Evolutionary conservation across 2,113 vertebrate species (phyloP), one percentile per base, ranked within the genome.

Genomic region (Taurulus bubalis): DNA sequence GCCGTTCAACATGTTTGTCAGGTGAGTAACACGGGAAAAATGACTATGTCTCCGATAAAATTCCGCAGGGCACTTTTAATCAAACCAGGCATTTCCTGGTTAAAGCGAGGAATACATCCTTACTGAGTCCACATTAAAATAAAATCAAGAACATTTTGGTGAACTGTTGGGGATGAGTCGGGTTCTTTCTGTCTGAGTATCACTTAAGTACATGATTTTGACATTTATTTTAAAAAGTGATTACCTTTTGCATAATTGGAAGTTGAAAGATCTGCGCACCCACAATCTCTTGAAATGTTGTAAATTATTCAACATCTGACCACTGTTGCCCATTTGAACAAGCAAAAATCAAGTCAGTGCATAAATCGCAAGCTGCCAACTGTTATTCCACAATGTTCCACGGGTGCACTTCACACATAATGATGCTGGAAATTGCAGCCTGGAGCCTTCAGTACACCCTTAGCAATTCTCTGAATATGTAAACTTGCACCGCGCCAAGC

Each of bases 401-500:
- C 22, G 65, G 77, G 62, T 69, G 58, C 36, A 80, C 67, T 60
- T 87, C 71, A 84, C 77, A 55, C 79, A 85, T 83, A 70, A 82
- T 75, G 75, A 88, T 80, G 83, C 15, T 82, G 34, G 40, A 84
- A 83, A 85, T 74, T 60, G 66, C 70, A 80, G 64, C 64, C n/a
- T 12, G 49, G 63, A 88, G 83, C 87, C 72, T 36, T 82, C 65
- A 55, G 42, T 67, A 51, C 34, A 82, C 40, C 26, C 49, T 30
- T 10, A 78, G 67, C 74, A 68, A 75, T 83, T 55, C 67, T 82
- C 45, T 76, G 36, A 79, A 88, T 84, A 83, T 86, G 79, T 53
- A 89, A 63, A 83, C 45, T 62, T 8, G 38, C 47, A 51, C 65
- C 22, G 3, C 6, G 42, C 38, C 3, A 20, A 9, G 49, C 34